phyloP scores from a whole-genome alignment of 2,797 vertebrate genomes.

The Clarias laeviceps region DNA sequence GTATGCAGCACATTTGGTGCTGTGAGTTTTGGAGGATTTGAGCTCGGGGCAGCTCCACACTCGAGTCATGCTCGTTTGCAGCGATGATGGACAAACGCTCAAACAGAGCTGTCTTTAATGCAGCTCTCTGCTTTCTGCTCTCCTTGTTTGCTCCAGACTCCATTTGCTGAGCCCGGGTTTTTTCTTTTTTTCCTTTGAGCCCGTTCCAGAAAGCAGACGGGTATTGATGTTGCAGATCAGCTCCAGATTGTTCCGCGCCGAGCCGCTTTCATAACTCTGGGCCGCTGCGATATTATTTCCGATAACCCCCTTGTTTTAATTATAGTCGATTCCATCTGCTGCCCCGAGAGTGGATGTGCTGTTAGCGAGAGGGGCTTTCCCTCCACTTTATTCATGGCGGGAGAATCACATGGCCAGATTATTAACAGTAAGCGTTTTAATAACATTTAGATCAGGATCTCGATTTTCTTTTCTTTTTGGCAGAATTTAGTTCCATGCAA shows the following conservation, averaged over 20 bases:
- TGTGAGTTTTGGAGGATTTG: background rate
- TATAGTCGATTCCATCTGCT: conserved; percentile 19
- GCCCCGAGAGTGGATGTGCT: conserved; percentile 8
- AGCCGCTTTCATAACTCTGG: conserved; percentile 37
- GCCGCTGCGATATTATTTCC: conserved; percentile 41
- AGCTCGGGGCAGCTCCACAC: conserved; percentile 4
- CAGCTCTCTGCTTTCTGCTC: background rate
- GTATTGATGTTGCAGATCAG: conserved; percentile 50
- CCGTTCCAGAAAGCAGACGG: conserved; percentile 32
- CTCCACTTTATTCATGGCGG: background rate
- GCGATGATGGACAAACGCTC: conserved; percentile 25
- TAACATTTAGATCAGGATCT: conserved; percentile 47
- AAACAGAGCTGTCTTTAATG: background rate
- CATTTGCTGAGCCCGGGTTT: conserved; percentile 25
- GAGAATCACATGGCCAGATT: conserved; percentile 38
- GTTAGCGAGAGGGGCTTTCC: background rate
- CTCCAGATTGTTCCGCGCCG: conserved; percentile 33
- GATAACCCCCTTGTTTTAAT: conserved; percentile 46
- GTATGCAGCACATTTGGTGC: conserved; percentile 8
- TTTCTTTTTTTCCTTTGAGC: conserved; percentile 19
- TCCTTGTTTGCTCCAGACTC: conserved; percentile 26
- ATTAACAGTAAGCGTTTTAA: conserved; percentile 53
- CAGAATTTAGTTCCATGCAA: conserved; percentile 47
- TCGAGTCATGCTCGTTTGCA: conserved; percentile 8
- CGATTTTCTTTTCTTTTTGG: conserved; percentile 55